A percentile compares a stretch with the other conserved stretches of the same genome.
These are phyloP conservation scores for Leucania comma DNA, from an alignment of 2,888 invertebrate species.

Conservation along the genomic window DNA sequence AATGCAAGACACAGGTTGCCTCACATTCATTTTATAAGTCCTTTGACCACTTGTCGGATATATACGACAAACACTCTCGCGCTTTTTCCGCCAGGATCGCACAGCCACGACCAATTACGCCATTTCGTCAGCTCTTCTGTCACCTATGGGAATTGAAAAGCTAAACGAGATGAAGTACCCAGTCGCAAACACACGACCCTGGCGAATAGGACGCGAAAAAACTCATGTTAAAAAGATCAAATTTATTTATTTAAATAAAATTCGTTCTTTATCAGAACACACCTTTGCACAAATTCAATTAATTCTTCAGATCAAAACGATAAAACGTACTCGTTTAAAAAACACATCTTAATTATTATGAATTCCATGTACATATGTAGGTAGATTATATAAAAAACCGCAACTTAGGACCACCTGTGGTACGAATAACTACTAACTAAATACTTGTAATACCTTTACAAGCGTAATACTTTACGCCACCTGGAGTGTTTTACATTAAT, in stretches of 20 bases:
- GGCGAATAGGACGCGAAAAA: too few relatives aligned
- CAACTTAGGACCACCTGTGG: slow-evolving; percentile 55
- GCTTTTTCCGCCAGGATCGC: too few relatives aligned
- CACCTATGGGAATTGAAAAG: too few relatives aligned
- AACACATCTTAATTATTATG: slow-evolving; percentile 42
- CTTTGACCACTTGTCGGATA: too few relatives aligned
- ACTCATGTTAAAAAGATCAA: too few relatives aligned
- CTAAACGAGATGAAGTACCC: too few relatives aligned
- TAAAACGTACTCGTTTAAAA: slow-evolving; percentile 28
- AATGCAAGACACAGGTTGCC: background rate
- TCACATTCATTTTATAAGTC: background rate
- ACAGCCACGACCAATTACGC: too few relatives aligned
- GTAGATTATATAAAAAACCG: slow-evolving; percentile 39
- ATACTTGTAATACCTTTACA: slow-evolving; percentile 48
- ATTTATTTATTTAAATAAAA: background rate
- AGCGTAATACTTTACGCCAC: slow-evolving; percentile 41
- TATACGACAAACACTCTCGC: too few relatives aligned
- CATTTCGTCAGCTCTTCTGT: too few relatives aligned
- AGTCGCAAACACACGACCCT: too few relatives aligned
- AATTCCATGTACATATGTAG: slow-evolving; percentile 19
- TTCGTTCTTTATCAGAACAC: background rate
- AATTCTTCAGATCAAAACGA: slow-evolving; percentile 14
- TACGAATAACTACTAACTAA: slow-evolving; percentile 46
- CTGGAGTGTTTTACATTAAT: slow-evolving; percentile 48
- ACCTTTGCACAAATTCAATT: slow-evolving; percentile 28